Percentiles rank a stretch among this genome's conserved stretches.
These are phyloP conservation scores for Pelobates fuscus DNA, from an alignment of 2,113 vertebrate species.

Conservation along the genomic window DNA sequence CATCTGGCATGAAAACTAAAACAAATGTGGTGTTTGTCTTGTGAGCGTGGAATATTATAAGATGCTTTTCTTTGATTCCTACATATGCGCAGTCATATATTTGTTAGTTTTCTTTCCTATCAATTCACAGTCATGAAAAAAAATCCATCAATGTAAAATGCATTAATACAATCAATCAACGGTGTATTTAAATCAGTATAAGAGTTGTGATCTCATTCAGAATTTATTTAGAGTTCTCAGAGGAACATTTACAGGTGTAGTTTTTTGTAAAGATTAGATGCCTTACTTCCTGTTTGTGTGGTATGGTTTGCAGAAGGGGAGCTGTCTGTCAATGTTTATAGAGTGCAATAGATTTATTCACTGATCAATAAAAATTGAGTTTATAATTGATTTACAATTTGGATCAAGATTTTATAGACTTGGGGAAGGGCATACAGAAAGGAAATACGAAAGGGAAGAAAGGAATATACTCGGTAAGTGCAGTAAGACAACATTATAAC, in stretches of 20 bases:
- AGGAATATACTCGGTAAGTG: too few relatives aligned
- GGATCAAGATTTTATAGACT: too few relatives aligned
- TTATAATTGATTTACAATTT: too few relatives aligned
- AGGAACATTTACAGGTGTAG: neutral
- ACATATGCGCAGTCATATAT: conserved; percentile 14
- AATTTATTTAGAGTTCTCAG: neutral
- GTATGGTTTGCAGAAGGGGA: too few relatives aligned
- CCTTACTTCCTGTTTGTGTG: too few relatives aligned
- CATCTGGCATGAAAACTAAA: conserved; percentile 22
- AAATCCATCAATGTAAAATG: conserved; percentile 3
- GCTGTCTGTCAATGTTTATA: too few relatives aligned
- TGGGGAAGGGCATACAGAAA: too few relatives aligned
- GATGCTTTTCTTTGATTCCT: conserved; percentile 20
- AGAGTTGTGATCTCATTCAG: neutral
- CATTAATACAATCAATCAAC: conserved; percentile 18
- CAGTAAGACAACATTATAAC: too few relatives aligned
- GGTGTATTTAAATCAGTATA: neutral
- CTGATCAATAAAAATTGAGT: too few relatives aligned
- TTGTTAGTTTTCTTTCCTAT: neutral
- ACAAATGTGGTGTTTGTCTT: conserved; percentile 19
- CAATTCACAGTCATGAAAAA: conserved; percentile 20
- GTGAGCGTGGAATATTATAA: neutral
- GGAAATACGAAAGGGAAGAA: too few relatives aligned
- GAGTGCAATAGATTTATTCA: too few relatives aligned
- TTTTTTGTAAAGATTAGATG: too few relatives aligned